Conservation (phyloP, 2,888 invertebrate genomes). For the Rotaria sp. region DNA sequence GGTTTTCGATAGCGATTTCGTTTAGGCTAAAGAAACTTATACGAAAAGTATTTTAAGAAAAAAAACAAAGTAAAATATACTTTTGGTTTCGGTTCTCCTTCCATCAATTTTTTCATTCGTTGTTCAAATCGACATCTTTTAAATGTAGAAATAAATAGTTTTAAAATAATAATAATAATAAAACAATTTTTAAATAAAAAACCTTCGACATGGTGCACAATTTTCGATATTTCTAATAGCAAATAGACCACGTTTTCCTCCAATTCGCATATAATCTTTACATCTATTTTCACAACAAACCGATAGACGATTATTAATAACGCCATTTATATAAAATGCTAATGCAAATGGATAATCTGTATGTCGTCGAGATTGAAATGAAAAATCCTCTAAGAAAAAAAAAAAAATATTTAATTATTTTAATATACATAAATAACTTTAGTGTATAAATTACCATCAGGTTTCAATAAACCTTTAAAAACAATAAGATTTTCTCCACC, state of each 20-base stretch:
- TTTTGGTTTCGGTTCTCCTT: not conserved
- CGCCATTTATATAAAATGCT: not conserved
- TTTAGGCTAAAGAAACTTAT: not conserved
- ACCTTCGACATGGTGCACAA: not conserved
- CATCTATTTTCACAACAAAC: constrained; percentile 1
- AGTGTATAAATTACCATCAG: not conserved
- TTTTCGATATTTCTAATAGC: not conserved
- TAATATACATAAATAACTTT: too few species aligned
- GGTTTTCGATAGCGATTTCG: not conserved
- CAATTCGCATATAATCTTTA: not conserved
- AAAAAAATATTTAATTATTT: too few species aligned
- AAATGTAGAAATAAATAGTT: not conserved
- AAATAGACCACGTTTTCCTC: not conserved
- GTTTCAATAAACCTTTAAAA: not conserved
- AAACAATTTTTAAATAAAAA: not conserved
- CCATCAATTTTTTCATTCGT: not conserved
- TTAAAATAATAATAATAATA: not conserved
- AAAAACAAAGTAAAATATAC: not conserved
- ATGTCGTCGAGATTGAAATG: not conserved
- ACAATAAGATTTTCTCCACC: constrained; percentile 2
- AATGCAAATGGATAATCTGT: constrained; percentile 2
- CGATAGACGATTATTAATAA: not conserved
- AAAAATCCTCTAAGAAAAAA: not conserved
- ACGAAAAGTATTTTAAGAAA: not conserved
- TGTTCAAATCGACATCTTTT: constrained; percentile 15